Percentiles rank a stretch among this genome's conserved stretches.
These are phyloP conservation scores for Zalophus californianus DNA, from an alignment of 2,797 vertebrate species.

Conservation along the genomic window DNA sequence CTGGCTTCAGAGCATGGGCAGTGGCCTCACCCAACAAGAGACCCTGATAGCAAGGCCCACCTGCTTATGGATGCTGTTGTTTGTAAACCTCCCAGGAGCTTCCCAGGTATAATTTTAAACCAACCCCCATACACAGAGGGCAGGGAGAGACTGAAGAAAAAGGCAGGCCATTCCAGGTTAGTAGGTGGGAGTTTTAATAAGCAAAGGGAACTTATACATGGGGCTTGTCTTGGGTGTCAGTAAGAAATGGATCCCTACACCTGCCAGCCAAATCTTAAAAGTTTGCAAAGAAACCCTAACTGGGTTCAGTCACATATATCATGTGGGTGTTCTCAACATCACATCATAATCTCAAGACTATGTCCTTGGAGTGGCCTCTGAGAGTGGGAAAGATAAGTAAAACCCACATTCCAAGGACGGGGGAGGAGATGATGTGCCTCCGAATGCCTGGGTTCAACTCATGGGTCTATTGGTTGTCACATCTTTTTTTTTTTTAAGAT, in stretches of 20 bases:
- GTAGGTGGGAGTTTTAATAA: not conserved
- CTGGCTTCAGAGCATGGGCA: not conserved
- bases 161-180: not conserved
- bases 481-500: too few species aligned
- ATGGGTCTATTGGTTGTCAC: too few species aligned
- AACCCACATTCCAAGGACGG: not conserved
- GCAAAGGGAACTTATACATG: not conserved
- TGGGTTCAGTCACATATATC: not conserved
- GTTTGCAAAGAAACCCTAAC: not conserved
- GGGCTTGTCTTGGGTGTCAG: not conserved
- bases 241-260: not conserved
- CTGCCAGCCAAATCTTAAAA: not conserved
- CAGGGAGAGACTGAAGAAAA: not conserved
- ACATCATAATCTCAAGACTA: not conserved
- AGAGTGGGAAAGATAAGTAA: not conserved
- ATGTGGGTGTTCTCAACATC: not conserved
- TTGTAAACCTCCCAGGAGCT: not conserved
- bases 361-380: not conserved
- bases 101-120: not conserved
- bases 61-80: not conserved
- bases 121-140: not conserved
- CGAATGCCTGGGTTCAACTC: not conserved
- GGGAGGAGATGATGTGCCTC: not conserved
- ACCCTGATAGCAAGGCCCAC: not conserved
- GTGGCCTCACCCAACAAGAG: not conserved